Percentiles rank a stretch among this genome's conserved stretches.
phyloP scores from a whole-genome alignment of 2,113 vertebrate genomes.

The Heliornis fulica region DNA sequence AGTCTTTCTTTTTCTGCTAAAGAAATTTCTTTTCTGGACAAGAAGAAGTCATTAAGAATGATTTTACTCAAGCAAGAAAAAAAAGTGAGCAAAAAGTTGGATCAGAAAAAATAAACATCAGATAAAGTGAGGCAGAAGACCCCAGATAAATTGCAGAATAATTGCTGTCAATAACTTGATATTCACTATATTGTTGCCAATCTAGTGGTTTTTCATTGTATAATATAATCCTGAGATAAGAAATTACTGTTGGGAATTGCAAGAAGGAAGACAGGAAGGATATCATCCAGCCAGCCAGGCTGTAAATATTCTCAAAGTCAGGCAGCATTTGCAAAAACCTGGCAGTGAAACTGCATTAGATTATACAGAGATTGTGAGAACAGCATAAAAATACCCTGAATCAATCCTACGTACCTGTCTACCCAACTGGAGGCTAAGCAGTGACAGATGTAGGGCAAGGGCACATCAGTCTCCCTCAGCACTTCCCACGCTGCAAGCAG shows the following conservation, averaged over 20 bases:
- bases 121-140: not conserved
- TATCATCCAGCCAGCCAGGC: not conserved
- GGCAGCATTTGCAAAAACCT: not conserved
- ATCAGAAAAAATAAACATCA: constrained; percentile 56
- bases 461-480: not conserved
- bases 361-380: not conserved
- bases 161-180: constrained; percentile 52
- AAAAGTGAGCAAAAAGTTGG: constrained; percentile 45
- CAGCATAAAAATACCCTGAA: not conserved
- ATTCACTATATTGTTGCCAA: not conserved
- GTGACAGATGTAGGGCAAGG: not conserved
- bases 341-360: not conserved
- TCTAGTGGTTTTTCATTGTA: constrained; percentile 39
- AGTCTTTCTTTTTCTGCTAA: constrained; percentile 1
- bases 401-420: not conserved
- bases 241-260: constrained; percentile 23
- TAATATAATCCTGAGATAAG: constrained; percentile 42
- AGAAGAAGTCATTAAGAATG: constrained; percentile 51
- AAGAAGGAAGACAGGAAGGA: constrained; percentile 25
- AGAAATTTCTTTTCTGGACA: constrained; percentile 27
- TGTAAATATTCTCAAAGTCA: not conserved
- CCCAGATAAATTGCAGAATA: constrained; percentile 61
- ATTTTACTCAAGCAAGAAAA: constrained; percentile 53
- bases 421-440: not conserved
- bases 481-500: not conserved